These are phyloP conservation scores for Clistopyga incitator DNA, from an alignment of 2,888 invertebrate species.

Conservation along the genomic window DNA sequence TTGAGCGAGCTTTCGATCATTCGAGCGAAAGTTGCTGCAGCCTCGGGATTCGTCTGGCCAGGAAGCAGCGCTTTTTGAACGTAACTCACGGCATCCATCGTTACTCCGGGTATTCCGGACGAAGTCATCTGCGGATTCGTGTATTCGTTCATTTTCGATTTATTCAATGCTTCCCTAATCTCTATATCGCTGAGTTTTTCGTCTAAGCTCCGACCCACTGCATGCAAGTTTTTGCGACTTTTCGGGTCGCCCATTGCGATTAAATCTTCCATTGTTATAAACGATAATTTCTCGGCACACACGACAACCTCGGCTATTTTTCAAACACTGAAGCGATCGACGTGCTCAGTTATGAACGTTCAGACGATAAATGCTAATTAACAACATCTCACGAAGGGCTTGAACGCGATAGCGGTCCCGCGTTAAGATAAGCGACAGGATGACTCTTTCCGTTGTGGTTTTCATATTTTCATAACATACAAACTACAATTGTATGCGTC, in stretches of 20 bases:
- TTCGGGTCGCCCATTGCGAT: slow-evolving; percentile 61
- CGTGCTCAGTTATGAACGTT: slow-evolving; percentile 44
- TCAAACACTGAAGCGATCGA: slow-evolving; percentile 36
- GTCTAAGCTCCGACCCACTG: slow-evolving; percentile 46
- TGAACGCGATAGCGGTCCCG: slow-evolving; percentile 72
- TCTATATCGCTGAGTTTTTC: slow-evolving; percentile 75
- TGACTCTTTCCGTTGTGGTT: slow-evolving; percentile 79
- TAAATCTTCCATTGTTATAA: slow-evolving; percentile 68
- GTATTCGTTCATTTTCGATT: slow-evolving; percentile 77
- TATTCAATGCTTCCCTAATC: slow-evolving; percentile 73
- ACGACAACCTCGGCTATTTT: slow-evolving; percentile 28
- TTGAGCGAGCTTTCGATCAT: slow-evolving; percentile 98
- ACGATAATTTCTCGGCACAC: neutral
- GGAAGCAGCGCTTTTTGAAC: slow-evolving; percentile 96
- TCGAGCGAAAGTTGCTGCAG: slow-evolving; percentile 97
- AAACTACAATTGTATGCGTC: neutral
- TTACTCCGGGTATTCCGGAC: slow-evolving; percentile 96
- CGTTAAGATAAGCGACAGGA: slow-evolving; percentile 77
- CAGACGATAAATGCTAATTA: slow-evolving; percentile 76
- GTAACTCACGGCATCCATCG: slow-evolving; percentile 95
- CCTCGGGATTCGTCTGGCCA: slow-evolving; percentile 96
- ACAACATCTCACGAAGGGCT: slow-evolving; percentile 67
- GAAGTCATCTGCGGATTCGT: slow-evolving; percentile 91
- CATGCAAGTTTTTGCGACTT: slow-evolving; percentile 36
- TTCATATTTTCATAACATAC: slow-evolving; percentile 69